These are phyloP conservation scores for Drosophila longiperda DNA, from an alignment of 2,888 invertebrate species.

Conservation along the genomic window DNA sequence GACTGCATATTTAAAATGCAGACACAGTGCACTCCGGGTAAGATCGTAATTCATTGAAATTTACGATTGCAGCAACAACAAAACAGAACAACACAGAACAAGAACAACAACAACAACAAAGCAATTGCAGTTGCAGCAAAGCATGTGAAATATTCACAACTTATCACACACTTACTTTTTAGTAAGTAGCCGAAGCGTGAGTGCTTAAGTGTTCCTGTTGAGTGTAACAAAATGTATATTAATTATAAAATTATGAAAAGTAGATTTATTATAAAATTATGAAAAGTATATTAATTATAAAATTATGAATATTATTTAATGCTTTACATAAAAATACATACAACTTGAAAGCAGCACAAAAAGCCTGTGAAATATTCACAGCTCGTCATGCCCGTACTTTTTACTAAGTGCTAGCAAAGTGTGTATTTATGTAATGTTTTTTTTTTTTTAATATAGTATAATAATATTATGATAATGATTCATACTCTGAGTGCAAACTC, in stretches of 20 bases:
- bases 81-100: too few species aligned
- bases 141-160: slow-evolving; percentile 6
- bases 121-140: background rate
- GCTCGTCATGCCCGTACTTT: slow-evolving; percentile 8
- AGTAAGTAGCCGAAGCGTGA: background rate
- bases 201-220: background rate
- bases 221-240: background rate
- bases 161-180: slow-evolving; percentile 11
- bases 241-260: background rate
- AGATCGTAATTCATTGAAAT: slow-evolving; percentile 75
- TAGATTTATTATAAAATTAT: background rate
- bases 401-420: background rate
- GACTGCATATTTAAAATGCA: slow-evolving; percentile 74
- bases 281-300: background rate
- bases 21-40: slow-evolving; percentile 57
- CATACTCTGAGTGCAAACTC: too few species aligned
- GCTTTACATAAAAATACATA: background rate
- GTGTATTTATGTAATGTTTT: too few species aligned
- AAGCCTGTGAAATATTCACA: background rate
- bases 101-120: slow-evolving; percentile 1
- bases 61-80: slow-evolving; percentile 68
- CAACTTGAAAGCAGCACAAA: background rate
- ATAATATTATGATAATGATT: background rate
- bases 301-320: background rate
- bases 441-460: background rate